Evolutionary conservation across 2,797 vertebrate genomes (phyloP).

Genomic region (Gambusia yucatana): DNA sequence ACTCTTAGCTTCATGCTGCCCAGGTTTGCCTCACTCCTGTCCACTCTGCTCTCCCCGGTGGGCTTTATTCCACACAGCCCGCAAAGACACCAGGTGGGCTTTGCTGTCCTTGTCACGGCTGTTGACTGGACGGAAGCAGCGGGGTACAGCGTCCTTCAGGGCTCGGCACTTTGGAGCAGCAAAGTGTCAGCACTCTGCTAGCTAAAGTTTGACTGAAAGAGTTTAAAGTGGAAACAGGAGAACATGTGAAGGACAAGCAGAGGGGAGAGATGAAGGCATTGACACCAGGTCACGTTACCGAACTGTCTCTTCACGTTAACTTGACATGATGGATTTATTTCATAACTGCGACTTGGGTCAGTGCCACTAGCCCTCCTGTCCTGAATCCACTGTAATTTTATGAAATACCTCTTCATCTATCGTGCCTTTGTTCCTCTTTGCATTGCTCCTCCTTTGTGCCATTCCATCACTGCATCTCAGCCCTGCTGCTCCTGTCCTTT

Average conservation of each 20-base stretch:
- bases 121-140: constrained; percentile 60
- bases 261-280: constrained; percentile 34
- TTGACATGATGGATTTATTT: constrained; percentile 39
- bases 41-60: constrained; percentile 49
- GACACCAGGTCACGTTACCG: constrained; percentile 28
- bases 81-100: constrained; percentile 63
- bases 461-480: constrained; percentile 19
- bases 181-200: constrained; percentile 50
- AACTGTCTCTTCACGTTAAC: constrained; percentile 41
- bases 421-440: constrained; percentile 45
- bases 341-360: constrained; percentile 39
- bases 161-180: constrained; percentile 39
- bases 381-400: constrained; percentile 53
- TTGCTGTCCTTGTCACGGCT: constrained; percentile 71
- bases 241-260: constrained; percentile 31
- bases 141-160: constrained; percentile 59
- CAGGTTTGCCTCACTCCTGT: constrained; percentile 59
- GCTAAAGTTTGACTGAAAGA: constrained; percentile 57
- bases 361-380: constrained; percentile 22
- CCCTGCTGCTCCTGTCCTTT: constrained; percentile 65
- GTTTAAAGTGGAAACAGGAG: constrained; percentile 30
- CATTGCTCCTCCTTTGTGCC: constrained; percentile 21
- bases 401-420: constrained; percentile 48
- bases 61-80: constrained; percentile 61
- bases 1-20: constrained; percentile 57